Evolutionary conservation across 1,140 invertebrate genomes (phyloP).

Genomic region (Tetraneura akinire): DNA sequence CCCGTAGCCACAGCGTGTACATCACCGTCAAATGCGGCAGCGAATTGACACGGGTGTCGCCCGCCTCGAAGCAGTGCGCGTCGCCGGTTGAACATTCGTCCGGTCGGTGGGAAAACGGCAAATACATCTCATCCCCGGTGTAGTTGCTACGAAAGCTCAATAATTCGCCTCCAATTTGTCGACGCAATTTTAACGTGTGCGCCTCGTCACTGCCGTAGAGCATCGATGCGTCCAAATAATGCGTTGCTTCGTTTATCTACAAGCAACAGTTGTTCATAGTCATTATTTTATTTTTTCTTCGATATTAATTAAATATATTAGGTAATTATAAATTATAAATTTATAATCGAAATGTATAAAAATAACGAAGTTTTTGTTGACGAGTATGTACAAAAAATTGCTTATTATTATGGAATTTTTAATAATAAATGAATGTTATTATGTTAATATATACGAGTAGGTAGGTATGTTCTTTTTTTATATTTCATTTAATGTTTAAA

Average conservation of each 20-base stretch:
- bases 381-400: too few species aligned
- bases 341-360: too few species aligned
- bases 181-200: constrained; percentile 62
- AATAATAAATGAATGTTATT: too few species aligned
- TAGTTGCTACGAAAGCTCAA: constrained; percentile 60
- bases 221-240: constrained; percentile 73
- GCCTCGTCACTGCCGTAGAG: constrained; percentile 70
- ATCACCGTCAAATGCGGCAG: constrained; percentile 77
- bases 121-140: constrained; percentile 38
- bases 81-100: constrained; percentile 57
- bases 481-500: too few species aligned
- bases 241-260: constrained; percentile 78
- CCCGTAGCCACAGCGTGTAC: constrained; percentile 82
- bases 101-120: not conserved
- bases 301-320: too few species aligned
- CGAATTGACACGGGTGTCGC: constrained; percentile 75
- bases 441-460: too few species aligned
- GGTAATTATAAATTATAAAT: too few species aligned
- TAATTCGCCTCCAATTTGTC: constrained; percentile 63
- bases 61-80: constrained; percentile 55
- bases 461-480: too few species aligned
- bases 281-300: too few species aligned
- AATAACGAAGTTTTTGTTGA: too few species aligned
- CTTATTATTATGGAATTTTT: too few species aligned
- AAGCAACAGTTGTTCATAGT: too few species aligned